phyloP scores from a whole-genome alignment of 2,797 vertebrate genomes.

The Xyrichtys novacula region DNA sequence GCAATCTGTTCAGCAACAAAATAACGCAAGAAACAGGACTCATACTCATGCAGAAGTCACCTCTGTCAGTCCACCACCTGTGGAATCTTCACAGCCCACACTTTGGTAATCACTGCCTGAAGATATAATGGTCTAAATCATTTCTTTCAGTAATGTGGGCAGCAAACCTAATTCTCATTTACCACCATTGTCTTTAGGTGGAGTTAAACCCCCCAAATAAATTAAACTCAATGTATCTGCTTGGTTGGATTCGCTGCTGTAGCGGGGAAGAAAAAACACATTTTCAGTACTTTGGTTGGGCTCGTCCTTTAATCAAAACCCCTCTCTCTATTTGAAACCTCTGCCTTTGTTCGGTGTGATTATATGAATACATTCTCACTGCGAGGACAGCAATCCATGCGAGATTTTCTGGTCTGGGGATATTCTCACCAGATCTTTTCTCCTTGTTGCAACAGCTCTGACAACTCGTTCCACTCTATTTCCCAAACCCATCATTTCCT shows the following conservation, averaged over 20 bases:
- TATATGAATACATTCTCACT: conserved; percentile 21
- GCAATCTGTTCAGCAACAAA: too few relatives aligned
- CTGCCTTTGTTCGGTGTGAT: conserved; percentile 18
- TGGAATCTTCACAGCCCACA: neutral
- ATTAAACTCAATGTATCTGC: conserved; percentile 24
- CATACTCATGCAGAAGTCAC: too few relatives aligned
- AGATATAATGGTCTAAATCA: neutral
- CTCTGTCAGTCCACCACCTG: neutral
- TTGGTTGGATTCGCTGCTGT: neutral
- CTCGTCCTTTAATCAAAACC: conserved; percentile 13
- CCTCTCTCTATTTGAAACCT: conserved; percentile 5
- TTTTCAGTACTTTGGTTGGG: neutral
- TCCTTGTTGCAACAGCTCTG: conserved; percentile 51
- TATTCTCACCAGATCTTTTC: conserved; percentile 47
- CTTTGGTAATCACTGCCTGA: neutral
- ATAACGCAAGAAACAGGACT: too few relatives aligned
- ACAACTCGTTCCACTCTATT: conserved; percentile 64
- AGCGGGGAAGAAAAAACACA: neutral
- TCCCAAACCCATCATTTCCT: conserved; percentile 72
- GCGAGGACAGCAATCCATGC: conserved; percentile 31
- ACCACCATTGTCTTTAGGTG: conserved; percentile 16
- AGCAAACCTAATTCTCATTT: conserved; percentile 21
- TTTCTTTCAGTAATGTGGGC: neutral
- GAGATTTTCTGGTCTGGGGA: conserved; percentile 31
- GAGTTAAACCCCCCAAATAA: conserved; percentile 12